Percentiles rank a stretch among this genome's conserved stretches.
These are phyloP conservation scores for Akabosia matsudoensis DNA, from an alignment of 1,140 invertebrate species.

Conservation along the genomic window DNA sequence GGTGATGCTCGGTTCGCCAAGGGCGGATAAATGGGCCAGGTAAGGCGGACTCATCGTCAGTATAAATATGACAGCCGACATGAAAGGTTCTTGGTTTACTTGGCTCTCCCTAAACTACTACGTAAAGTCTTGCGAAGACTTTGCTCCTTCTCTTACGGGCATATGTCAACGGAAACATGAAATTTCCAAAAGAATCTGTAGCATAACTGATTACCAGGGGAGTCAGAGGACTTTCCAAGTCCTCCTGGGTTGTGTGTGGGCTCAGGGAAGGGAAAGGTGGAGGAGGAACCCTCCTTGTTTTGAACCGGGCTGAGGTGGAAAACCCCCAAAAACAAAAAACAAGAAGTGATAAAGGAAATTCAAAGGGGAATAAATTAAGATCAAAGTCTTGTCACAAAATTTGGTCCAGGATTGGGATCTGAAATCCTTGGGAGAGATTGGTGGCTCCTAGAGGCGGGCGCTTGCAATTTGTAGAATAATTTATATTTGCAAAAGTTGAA, in stretches of 20 bases:
- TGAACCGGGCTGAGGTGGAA: no score
- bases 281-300: background rate
- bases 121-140: background rate
- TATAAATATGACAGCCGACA: conserved; percentile 23
- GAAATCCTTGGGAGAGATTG: no score
- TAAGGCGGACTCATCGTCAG: conserved; percentile 16
- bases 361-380: no score
- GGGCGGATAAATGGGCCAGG: conserved; percentile 20
- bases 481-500: no score
- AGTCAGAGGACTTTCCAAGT: background rate
- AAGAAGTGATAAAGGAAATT: no score
- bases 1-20: background rate
- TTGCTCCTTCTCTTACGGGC: background rate
- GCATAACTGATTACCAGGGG: background rate
- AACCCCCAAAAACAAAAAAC: no score
- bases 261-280: no score
- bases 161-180: conserved; percentile 13
- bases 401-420: no score
- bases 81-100: conserved; percentile 8
- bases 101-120: background rate
- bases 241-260: no score
- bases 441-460: no score
- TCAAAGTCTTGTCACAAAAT: no score
- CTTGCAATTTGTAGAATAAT: no score
- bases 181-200: background rate